Evolutionary conservation across 2,888 invertebrate species (phyloP), one percentile per base, ranked within the genome.

Genomic region (Liodrosophila aerea): DNA sequence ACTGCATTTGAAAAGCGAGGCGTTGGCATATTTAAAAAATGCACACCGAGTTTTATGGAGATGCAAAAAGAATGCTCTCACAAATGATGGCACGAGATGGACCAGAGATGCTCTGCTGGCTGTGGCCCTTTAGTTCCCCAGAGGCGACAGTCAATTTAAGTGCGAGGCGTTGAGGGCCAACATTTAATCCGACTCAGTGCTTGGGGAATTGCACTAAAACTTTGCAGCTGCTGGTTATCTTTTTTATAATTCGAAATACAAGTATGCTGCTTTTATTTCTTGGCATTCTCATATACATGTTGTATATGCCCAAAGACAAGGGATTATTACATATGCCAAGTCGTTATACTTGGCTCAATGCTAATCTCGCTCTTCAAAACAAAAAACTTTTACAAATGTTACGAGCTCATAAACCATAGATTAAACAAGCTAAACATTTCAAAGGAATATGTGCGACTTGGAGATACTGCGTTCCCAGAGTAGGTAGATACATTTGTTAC

Each of bases 1-100:
- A 86, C 45, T 81, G 85, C 85, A 81, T 81, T 81, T 81, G 53
- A 44, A 69, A 64, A 64, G 61, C 56, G 54, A 58, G 50, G 22
- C 22, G 22, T 22, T 31, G 30, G 36, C 12, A n/a, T 18, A 37
- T 36, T 52, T 30, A 33, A 46, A 37, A 41, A 15, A 27, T 34
- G 22, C 11, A 31, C 30, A 45, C 30, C 41, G 59, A 50, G 16
- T 43, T 52, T 31, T 33, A 27, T 41, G 8, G n/a, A 18, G 39
- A 11, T 39, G 49, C 27, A 11, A 30, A 43, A 36, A 16, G 30
- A 46, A 52, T 30, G 29, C 40, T 22, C 45, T 41, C 46, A 29
- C 22, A 2, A 60, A 40, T 53, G 53, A 47, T 46, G n/a, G 22
- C 36, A 18, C n/a, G n/a, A n/a, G 41, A 50, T 52, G 37, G 29